phyloP scores from a whole-genome alignment of 2,797 vertebrate genomes.

The Rhabdophis nuchalis region DNA sequence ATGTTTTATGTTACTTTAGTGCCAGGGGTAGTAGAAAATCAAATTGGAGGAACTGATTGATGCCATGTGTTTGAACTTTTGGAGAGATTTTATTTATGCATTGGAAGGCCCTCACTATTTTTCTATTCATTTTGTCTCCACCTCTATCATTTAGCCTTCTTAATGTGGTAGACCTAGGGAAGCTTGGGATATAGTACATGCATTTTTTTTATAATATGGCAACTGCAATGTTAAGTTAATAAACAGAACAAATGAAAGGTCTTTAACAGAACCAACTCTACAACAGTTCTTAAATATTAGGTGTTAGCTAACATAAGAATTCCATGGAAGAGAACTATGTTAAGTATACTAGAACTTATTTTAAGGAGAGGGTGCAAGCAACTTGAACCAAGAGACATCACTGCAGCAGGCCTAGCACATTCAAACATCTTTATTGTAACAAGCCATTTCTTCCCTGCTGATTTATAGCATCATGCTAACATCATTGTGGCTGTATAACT shows the following conservation, averaged over 20 bases:
- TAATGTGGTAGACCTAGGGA: too few species aligned
- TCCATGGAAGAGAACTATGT: neutral
- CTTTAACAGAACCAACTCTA: neutral
- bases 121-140: neutral
- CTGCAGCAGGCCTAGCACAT: neutral
- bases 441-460: neutral
- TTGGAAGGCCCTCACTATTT: neutral
- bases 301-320: too few species aligned
- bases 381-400: too few species aligned
- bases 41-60: slow-evolving; percentile 21
- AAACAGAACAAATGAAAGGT: neutral
- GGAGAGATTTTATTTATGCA: neutral
- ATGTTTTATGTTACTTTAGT: slow-evolving; percentile 4
- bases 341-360: neutral
- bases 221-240: neutral
- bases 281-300: neutral
- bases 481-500: neutral
- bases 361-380: neutral
- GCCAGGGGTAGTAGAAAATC: neutral
- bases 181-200: neutral
- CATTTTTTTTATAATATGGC: neutral
- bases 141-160: neutral
- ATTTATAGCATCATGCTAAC: neutral
- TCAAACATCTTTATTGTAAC: neutral
- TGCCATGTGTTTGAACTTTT: slow-evolving; percentile 2